These are phyloP conservation scores for Acomys russatus DNA, from an alignment of 2,797 vertebrate genomes.

Conservation along the genomic window DNA sequence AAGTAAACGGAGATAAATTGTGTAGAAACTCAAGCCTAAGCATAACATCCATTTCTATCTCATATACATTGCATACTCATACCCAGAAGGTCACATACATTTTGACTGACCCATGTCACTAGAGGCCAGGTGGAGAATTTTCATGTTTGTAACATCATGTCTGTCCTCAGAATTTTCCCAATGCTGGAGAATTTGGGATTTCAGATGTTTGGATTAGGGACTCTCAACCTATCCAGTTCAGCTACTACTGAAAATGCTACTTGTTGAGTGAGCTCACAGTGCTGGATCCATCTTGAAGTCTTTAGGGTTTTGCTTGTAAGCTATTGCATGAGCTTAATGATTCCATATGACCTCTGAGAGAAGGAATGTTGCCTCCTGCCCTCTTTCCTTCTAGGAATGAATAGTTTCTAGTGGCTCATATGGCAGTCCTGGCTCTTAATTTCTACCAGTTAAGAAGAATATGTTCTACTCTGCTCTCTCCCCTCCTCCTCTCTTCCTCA, in stretches of 20 bases:
- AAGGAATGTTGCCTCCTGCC: neutral
- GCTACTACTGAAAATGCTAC: neutral
- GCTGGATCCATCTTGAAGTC: neutral
- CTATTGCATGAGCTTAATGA: neutral
- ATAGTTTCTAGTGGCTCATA: neutral
- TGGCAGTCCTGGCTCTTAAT: neutral
- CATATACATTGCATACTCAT: neutral
- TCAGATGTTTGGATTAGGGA: neutral
- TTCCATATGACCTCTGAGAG: neutral
- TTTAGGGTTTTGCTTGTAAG: neutral
- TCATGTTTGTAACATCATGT: neutral
- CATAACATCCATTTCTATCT: neutral
- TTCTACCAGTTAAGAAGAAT: neutral
- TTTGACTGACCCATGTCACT: neutral
- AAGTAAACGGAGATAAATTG: neutral
- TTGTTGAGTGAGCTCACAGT: neutral
- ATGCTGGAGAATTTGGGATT: neutral
- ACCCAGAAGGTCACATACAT: neutral
- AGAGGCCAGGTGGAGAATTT: neutral
- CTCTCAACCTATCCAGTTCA: neutral
- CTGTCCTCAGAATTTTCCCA: neutral
- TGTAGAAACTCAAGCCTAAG: neutral
- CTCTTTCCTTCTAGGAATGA: slow-evolving; percentile 28
- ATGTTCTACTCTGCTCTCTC: neutral
- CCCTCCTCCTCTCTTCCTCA: too few relatives aligned